Conservation (phyloP, 1,140 invertebrate genomes). For the Drosophila nikananu region DNA sequence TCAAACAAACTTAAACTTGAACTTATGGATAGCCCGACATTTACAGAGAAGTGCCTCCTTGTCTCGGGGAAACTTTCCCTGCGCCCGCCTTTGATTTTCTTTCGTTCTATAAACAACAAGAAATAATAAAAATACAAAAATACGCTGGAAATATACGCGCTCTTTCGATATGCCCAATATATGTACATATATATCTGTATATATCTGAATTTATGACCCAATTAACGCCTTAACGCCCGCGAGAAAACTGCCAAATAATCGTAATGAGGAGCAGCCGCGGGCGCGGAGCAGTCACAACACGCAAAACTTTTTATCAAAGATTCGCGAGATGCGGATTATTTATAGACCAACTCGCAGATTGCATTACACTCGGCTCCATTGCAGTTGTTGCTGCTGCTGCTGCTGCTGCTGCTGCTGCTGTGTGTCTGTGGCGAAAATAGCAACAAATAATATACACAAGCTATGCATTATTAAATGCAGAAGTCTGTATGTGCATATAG, state of each 20-base stretch:
- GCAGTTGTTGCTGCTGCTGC: constrained; percentile 40
- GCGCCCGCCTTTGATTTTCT: constrained; percentile 6
- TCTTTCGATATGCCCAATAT: background rate
- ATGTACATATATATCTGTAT: constrained; percentile 27
- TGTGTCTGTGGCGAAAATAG: constrained; percentile 59
- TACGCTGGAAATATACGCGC: constrained; percentile 57
- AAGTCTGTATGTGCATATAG: constrained; percentile 13
- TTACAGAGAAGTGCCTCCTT: constrained; percentile 13
- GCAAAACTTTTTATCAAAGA: constrained; percentile 73
- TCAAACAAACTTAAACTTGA: constrained; percentile 70
- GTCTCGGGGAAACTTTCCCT: constrained; percentile 13
- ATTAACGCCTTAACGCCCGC: constrained; percentile 73
- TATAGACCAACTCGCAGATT: constrained; percentile 67
- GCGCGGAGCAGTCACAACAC: constrained; percentile 36
- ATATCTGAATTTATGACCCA: constrained; percentile 76
- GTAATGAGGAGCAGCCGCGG: constrained; percentile 27
- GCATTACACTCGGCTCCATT: constrained; percentile 73
- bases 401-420: constrained; percentile 24
- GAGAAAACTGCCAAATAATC: constrained; percentile 64
- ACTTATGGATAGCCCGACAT: constrained; percentile 36
- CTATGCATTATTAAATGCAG: constrained; percentile 39
- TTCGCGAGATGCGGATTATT: constrained; percentile 70
- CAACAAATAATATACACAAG: constrained; percentile 43
- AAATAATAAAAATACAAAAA: constrained; percentile 49
- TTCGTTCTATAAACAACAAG: constrained; percentile 29